phyloP scores from a whole-genome alignment of 2,113 vertebrate species.

The Onychostoma macrolepis region DNA sequence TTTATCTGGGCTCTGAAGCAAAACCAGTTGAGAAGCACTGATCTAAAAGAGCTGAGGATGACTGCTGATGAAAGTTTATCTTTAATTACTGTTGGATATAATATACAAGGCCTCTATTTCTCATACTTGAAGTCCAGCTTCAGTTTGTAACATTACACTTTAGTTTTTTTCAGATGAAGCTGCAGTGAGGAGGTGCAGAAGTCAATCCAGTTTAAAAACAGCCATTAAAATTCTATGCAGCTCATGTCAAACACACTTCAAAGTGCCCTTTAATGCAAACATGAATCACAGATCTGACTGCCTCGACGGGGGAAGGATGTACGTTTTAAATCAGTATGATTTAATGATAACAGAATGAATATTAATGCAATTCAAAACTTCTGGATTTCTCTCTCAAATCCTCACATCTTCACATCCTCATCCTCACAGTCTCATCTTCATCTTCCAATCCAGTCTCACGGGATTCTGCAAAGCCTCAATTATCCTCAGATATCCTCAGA shows the following conservation, averaged over 20 bases:
- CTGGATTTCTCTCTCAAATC: slow-evolving; percentile 13
- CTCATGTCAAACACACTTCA: slow-evolving; percentile 37
- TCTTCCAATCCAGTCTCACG: slow-evolving; percentile 25
- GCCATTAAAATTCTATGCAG: slow-evolving; percentile 61
- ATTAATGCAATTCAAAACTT: slow-evolving; percentile 24
- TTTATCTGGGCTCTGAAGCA: not conserved
- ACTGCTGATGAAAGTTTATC: not conserved
- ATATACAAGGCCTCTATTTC: slow-evolving; percentile 12
- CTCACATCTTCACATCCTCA: slow-evolving; percentile 20
- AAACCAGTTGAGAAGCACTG: not conserved
- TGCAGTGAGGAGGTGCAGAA: slow-evolving; percentile 22
- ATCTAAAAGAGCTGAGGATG: not conserved
- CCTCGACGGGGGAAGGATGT: not conserved
- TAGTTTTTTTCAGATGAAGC: not conserved
- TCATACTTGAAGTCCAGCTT: slow-evolving; percentile 31
- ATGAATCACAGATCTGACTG: slow-evolving; percentile 17
- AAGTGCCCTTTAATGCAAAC: slow-evolving; percentile 47
- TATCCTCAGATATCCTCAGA: not conserved
- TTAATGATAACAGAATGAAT: slow-evolving; percentile 28
- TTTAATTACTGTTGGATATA: not conserved
- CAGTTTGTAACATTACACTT: not conserved
- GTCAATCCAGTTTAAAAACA: slow-evolving; percentile 44
- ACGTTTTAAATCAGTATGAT: slow-evolving; percentile 37
- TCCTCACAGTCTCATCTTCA: slow-evolving; percentile 17
- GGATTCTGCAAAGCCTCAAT: not conserved